Percentiles rank a stretch among this genome's conserved stretches.
These are phyloP conservation scores for Percina caprodes DNA, from an alignment of 2,113 vertebrate genomes.

Conservation along the genomic window DNA sequence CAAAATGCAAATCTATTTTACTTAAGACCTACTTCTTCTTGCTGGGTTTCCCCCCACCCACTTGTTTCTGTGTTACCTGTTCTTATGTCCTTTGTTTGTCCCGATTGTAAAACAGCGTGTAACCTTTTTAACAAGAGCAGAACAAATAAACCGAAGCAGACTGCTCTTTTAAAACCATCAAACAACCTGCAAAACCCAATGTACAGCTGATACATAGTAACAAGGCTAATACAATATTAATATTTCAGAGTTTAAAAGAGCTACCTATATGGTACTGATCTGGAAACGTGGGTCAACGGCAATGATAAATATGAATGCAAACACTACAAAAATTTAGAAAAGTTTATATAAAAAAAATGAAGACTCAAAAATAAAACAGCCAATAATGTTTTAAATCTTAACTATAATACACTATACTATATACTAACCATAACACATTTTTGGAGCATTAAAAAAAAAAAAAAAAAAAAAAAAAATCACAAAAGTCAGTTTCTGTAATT, in stretches of 20 bases:
- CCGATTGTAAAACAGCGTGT: slow-evolving; percentile 12
- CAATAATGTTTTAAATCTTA: too few relatives aligned
- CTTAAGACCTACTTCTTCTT: not conserved
- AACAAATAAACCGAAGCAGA: not conserved
- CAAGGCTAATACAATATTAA: not conserved
- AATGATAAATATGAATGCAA: not conserved
- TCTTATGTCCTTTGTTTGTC: slow-evolving; percentile 7
- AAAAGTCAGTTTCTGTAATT: not conserved
- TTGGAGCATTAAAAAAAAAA: too few relatives aligned
- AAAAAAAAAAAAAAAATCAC: not conserved
- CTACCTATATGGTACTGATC: not conserved
- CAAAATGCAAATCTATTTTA: not conserved
- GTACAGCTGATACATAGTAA: not conserved
- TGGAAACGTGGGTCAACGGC: not conserved
- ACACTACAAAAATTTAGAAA: not conserved
- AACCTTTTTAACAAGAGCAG: not conserved
- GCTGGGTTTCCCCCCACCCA: not conserved
- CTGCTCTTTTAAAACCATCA: not conserved
- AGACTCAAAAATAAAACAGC: not conserved
- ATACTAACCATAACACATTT: not conserved
- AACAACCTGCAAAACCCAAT: not conserved
- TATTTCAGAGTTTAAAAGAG: not conserved
- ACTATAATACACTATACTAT: not conserved
- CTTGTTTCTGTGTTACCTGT: slow-evolving; percentile 3
- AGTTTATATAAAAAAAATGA: not conserved